Evolutionary conservation across 2,797 vertebrate species (phyloP).

Genomic region (Acrossocheilus fasciatus): DNA sequence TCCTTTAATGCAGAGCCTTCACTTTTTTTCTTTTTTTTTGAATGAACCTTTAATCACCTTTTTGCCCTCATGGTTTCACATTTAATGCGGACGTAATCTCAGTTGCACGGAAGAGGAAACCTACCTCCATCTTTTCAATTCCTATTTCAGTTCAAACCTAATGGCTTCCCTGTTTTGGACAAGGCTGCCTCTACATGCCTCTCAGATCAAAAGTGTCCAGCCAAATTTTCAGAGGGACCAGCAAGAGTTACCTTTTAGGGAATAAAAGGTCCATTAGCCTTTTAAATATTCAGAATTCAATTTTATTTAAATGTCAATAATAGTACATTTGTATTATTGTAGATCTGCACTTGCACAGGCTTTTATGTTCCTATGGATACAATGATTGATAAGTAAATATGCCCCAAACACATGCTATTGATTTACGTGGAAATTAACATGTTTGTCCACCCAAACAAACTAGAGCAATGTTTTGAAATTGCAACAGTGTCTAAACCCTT

Average conservation of each 20-base stretch:
- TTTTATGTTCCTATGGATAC: background rate
- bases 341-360: background rate
- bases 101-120: slow-evolving; percentile 77
- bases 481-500: background rate
- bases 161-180: slow-evolving; percentile 74
- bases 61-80: slow-evolving; percentile 60
- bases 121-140: slow-evolving; percentile 64
- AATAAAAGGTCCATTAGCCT: background rate
- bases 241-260: slow-evolving; percentile 46
- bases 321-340: background rate
- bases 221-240: slow-evolving; percentile 81
- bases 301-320: background rate
- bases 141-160: slow-evolving; percentile 75
- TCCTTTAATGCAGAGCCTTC: slow-evolving; percentile 68
- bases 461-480: background rate
- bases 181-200: slow-evolving; percentile 78
- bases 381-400: background rate
- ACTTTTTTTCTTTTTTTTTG: slow-evolving; percentile 41
- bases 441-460: background rate
- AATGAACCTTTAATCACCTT: slow-evolving; percentile 63
- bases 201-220: slow-evolving; percentile 76
- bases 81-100: slow-evolving; percentile 77
- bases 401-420: background rate
- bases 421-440: background rate
- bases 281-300: background rate